A percentile compares a stretch with the other conserved stretches of the same genome.
Evolutionary conservation across 35 echinoderm and acorn worm genomes (phyloP).

Genomic region (Heliocidaris tuberculata): DNA sequence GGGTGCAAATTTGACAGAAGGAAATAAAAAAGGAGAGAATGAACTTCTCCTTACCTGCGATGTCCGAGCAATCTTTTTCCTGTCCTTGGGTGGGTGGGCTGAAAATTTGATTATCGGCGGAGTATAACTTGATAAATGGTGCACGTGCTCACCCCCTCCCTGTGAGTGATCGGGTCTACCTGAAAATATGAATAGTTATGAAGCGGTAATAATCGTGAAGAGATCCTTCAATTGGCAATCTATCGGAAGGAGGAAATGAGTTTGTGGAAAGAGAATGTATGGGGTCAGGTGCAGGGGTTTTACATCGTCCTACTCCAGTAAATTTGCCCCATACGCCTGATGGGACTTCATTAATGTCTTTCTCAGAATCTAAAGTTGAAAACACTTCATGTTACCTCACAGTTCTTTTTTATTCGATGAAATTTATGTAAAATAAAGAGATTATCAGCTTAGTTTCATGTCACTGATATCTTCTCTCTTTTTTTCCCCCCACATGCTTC

Average conservation of each 20-base stretch:
- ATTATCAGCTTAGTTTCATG: background rate
- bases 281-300: background rate
- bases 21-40: background rate
- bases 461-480: too few relatives aligned
- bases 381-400: background rate
- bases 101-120: constrained; percentile 37
- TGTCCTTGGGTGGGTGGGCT: background rate
- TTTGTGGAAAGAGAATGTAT: background rate
- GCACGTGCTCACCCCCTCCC: constrained; percentile 33
- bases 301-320: background rate
- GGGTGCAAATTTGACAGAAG: background rate
- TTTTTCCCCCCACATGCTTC: too few relatives aligned
- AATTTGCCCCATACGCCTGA: background rate
- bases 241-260: constrained; percentile 33
- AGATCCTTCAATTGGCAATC: constrained; percentile 40
- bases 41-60: background rate
- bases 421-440: background rate
- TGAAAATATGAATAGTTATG: constrained; percentile 55
- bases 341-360: background rate
- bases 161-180: constrained; percentile 12
- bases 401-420: background rate
- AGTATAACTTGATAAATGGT: constrained; percentile 45
- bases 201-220: constrained; percentile 30
- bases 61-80: background rate
- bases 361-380: background rate